Base-by-base conservation (phyloP, 1,140 invertebrate species). In the Pseudoatta argentina region DNA sequence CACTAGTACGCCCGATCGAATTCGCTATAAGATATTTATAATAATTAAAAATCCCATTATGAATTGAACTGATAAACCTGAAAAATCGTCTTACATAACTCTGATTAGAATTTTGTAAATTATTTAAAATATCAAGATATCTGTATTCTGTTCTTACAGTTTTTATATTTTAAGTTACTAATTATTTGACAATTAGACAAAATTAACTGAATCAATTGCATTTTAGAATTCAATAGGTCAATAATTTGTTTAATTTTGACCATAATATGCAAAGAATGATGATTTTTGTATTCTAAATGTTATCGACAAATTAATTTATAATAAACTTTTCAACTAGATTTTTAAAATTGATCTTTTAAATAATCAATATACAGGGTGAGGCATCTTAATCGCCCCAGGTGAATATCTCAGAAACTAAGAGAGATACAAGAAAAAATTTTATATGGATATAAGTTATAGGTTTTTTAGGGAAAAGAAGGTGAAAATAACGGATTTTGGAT, bases 151-250 rank as follows among this genome's bases (percentile, higher is more conserved):
- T 8, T 69, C 0, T 44, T 48, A 3, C 2, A 69, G 5, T 30
- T 73, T 55, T 55, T 30, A 66, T 39, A 67, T n/a, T 44, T 69
- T 55, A 53, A 72, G 18, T 72, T 72, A 39, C n/a, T 55, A 0
- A 53, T 55, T 55, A 55, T 12, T 72, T 53, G 3, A 7, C 18
- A 39, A n/a, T 10, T 66, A 39, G 7, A 8, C 16, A 71, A 8
- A 71, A 5, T 53, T 30, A 27, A 71, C 24, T 16, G 4, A 53
- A 53, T 18, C 1, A 67, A 44, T 44, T 3, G 12, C 10, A 21
- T 30, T 67, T 67, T 44, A 12, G 10, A 39, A 39, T 39, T 39
- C 0, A 66, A 39, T n/a, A 39, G 34, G 2, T 64, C 1, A 64
- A 30, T 66, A 24, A 24, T 24, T 24, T 21, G 21, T 39, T 66